Conservation (phyloP, 2,888 invertebrate species). For the Spilarctia lutea region DNA sequence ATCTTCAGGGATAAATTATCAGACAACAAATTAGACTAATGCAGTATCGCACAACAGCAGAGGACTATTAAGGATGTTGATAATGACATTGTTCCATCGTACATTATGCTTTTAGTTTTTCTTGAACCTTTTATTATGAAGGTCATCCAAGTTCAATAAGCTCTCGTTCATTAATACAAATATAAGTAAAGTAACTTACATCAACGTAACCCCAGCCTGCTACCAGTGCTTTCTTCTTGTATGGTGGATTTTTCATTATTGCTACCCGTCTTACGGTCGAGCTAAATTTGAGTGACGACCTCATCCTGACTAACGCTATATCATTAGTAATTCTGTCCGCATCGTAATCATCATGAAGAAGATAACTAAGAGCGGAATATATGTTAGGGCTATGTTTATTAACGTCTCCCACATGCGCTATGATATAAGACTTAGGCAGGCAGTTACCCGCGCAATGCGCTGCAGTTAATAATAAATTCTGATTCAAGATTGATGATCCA, state of each 20-base stretch:
- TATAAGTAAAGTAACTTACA: constrained; percentile 38
- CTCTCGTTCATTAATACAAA: not conserved
- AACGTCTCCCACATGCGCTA: constrained; percentile 33
- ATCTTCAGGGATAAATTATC: not conserved
- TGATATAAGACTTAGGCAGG: not conserved
- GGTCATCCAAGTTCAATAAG: not conserved
- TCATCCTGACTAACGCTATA: constrained; percentile 42
- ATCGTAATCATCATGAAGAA: constrained; percentile 31
- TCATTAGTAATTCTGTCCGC: not conserved
- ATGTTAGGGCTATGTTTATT: constrained; percentile 14
- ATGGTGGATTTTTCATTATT: constrained; percentile 42
- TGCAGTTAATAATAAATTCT: constrained; percentile 55
- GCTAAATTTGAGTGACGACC: constrained; percentile 25
- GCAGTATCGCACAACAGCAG: too few relatives aligned
- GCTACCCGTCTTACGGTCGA: constrained; percentile 37
- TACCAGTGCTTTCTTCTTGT: constrained; percentile 23
- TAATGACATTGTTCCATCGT: too few relatives aligned
- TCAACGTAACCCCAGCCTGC: constrained; percentile 55
- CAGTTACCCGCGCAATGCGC: constrained; percentile 55
- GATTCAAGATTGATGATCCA: constrained; percentile 60
- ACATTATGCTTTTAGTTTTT: too few relatives aligned
- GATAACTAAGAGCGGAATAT: constrained; percentile 5
- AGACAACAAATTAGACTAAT: not conserved
- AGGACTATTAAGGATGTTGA: too few relatives aligned
- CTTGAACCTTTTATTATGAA: too few relatives aligned